Evolutionary conservation across 1,140 invertebrate genomes (phyloP), one percentile per base, ranked within the genome.

Genomic region (Cotesia typhae): DNA sequence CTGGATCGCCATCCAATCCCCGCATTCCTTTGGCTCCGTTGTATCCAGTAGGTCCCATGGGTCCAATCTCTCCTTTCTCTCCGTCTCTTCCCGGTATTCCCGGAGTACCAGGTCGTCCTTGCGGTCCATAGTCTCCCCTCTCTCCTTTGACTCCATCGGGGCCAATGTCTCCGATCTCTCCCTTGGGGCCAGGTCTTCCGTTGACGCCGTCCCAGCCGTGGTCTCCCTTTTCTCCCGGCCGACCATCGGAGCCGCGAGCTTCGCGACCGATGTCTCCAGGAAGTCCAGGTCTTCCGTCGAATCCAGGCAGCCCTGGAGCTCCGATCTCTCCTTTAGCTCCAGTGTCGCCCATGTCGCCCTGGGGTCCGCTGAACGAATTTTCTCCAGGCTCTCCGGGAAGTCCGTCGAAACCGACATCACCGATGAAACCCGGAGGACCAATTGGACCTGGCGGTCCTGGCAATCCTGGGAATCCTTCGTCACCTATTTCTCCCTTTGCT

Each of bases 271-370:
- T 80, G 53, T 88, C 85, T 72, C 91, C 90, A n/a, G 83, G 82
- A n/a, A 81, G 72, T 6, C 91, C 90, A 53, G 84, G 81, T 38
- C 83, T 75, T 37, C 90, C 90, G 72, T 84, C 82, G 28, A 84
- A 71, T 14, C 89, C 89, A 17, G 85, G 83, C 0, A 81, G 78
- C n/a, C 91, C 91, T 2, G 81, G 84, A 1, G 80, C 74, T 66
- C 90, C 90, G 0, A 79, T 69, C 36, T 79, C 77, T 28, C 88
- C 87, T 70, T 79, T 77, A 41, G 80, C 79, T 70, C 91, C 92
- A 36, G 81, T 77, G 53, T 89, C 88, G 14, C 93, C 93, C 4
- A 80, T 68, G 12, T 89, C 87, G 72, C 93, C 93, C 83, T 93
- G 92, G 12, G 87, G 85, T 65, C 93, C 93, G 73, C 88, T 89